Evolutionary conservation across 1,140 invertebrate species (phyloP), one percentile per base, ranked within the genome.

Genomic region (Andrena cerasifolii): DNA sequence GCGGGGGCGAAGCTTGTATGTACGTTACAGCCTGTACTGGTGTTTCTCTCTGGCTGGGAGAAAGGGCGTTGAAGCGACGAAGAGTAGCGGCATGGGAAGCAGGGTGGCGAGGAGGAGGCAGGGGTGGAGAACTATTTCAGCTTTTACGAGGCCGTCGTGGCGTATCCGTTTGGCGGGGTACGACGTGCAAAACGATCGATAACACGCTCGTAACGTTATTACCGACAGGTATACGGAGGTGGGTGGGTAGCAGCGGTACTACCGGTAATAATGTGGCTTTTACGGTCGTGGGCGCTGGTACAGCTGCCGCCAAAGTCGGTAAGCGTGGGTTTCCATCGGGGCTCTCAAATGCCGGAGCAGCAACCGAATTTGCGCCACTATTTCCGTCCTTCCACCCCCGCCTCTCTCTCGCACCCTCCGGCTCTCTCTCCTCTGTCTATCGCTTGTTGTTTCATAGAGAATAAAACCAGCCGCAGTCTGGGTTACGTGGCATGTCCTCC

Each of bases 201-300:
- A 90, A 88, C 87, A 86, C 73, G 81, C 84, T 88, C 88, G 88
- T 89, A 89, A 89, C 87, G 83, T 89, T 90, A 90, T 90, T 90
- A 90, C 86, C 87, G 83, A 83, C 88, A 83, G 80, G 83, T 85
- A 87, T 78, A 83, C 85, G 73, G 78, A 85, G 79, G 74, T 80
- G 83, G 79, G 74, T 80, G 83, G 80, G 84, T 86, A 86, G 83
- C 79, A 81, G 78, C 85, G 82, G 86, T 83, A 88, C 87, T 88
- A 89, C 86, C 87, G 88, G 86, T 88, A 89, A 89, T 89, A 90
- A 89, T 86, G 87, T 85, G 87, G 86, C 88, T 89, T 89, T 90
- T 89, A 88, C 86, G 85, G 80, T 82, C 78, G 81, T 79, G 77
- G 80, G 76, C 66, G 84, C 78, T 73, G 79, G 71, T 84, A 84